phyloP scores from a whole-genome alignment of 2,113 vertebrate genomes.

The Thomomys bottae region DNA sequence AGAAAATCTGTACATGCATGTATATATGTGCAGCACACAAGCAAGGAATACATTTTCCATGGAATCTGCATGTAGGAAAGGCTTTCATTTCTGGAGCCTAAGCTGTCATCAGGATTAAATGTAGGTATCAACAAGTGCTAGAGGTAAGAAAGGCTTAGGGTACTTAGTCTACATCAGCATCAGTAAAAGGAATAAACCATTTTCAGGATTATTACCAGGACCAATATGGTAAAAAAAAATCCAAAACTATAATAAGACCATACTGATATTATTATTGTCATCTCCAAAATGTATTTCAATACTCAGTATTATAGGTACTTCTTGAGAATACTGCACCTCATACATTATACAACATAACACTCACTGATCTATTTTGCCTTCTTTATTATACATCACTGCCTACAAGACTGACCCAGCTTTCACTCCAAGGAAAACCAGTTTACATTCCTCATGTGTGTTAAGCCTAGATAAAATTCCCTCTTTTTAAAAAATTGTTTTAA shows the following conservation, averaged over 20 bases:
- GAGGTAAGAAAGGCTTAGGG: background rate
- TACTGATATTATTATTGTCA: background rate
- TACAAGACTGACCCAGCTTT: background rate
- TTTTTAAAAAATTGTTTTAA: background rate
- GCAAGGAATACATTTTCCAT: background rate
- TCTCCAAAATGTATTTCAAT: background rate
- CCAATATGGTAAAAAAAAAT: background rate
- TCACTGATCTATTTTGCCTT: background rate
- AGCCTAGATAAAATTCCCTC: background rate
- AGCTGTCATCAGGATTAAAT: background rate
- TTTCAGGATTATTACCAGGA: background rate
- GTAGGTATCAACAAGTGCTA: background rate
- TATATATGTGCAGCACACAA: background rate
- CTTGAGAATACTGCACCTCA: background rate
- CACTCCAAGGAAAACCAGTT: background rate
- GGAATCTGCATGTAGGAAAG: background rate
- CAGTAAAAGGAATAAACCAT: background rate
- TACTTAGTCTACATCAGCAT: fast-evolving
- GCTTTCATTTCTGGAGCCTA: background rate
- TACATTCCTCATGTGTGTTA: background rate
- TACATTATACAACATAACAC: background rate
- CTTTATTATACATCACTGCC: background rate
- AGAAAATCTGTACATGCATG: background rate
- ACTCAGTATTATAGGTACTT: fast-evolving
- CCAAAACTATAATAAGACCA: background rate